Evolutionary conservation across 2,797 vertebrate species (phyloP).

Genomic region (Tapirus indicus): DNA sequence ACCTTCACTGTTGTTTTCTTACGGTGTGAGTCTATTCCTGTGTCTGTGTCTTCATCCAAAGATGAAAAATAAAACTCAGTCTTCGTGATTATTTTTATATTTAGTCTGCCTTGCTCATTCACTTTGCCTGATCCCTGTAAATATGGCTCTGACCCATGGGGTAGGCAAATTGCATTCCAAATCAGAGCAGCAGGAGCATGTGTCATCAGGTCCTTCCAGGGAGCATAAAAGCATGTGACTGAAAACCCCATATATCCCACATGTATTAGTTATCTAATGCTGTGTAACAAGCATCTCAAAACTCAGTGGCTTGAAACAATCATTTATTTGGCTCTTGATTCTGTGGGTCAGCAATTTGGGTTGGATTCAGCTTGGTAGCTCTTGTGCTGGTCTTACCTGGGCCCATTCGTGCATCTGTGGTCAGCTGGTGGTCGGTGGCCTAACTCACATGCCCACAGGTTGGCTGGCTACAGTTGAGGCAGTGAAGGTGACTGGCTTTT

Average conservation of each 20-base stretch:
- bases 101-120: neutral
- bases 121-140: neutral
- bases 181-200: neutral
- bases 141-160: neutral
- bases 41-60: neutral
- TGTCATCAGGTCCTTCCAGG: neutral
- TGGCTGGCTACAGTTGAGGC: neutral
- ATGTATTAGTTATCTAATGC: fast-evolving
- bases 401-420: no score
- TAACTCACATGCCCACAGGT: neutral
- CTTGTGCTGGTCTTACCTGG: neutral
- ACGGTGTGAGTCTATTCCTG: neutral
- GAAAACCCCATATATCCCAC: fast-evolving
- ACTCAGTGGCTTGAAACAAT: neutral
- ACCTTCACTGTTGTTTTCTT: neutral
- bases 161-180: neutral
- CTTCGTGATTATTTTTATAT: neutral
- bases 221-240: neutral
- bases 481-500: neutral
- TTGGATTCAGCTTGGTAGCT: fast-evolving
- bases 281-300: neutral
- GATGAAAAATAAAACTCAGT: neutral
- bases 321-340: neutral
- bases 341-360: neutral
- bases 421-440: neutral